Evolutionary conservation across 2,113 vertebrate species (phyloP).

Genomic region (Onychorhynchus coronatus): DNA sequence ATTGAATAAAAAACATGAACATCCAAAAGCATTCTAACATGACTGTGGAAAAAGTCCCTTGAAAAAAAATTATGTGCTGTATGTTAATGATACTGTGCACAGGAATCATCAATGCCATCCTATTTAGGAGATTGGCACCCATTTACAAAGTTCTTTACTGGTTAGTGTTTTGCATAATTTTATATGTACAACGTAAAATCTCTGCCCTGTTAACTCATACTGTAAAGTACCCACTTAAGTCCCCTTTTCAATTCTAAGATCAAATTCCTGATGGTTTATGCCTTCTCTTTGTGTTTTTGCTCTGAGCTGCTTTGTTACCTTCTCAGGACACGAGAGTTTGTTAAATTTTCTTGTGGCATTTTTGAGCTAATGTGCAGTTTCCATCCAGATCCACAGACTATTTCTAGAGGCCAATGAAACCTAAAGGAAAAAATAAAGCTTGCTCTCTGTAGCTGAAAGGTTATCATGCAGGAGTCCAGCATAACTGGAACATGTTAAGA

Average conservation of each 20-base stretch:
- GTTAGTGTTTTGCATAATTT: neutral
- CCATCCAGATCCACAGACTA: neutral
- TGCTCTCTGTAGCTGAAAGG: neutral
- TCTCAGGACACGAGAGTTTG: neutral
- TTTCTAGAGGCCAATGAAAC: neutral
- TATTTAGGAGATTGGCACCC: neutral
- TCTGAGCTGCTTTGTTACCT: neutral
- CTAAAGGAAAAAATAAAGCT: neutral
- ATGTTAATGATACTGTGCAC: neutral
- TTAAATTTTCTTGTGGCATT: neutral
- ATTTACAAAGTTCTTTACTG: neutral
- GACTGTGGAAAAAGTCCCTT: neutral
- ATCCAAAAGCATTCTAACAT: neutral
- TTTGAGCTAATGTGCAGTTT: neutral
- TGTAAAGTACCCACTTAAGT: rapidly evolving
- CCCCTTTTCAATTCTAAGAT: neutral
- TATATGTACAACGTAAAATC: neutral
- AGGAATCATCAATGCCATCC: neutral
- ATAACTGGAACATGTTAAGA: neutral
- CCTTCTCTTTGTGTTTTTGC: neutral
- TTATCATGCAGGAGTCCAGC: neutral
- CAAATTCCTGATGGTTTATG: neutral
- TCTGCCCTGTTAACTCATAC: neutral
- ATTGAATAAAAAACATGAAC: neutral
- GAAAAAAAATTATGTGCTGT: neutral